Base-by-base conservation (phyloP, 2,113 vertebrate genomes). In the Orcinus orca region DNA sequence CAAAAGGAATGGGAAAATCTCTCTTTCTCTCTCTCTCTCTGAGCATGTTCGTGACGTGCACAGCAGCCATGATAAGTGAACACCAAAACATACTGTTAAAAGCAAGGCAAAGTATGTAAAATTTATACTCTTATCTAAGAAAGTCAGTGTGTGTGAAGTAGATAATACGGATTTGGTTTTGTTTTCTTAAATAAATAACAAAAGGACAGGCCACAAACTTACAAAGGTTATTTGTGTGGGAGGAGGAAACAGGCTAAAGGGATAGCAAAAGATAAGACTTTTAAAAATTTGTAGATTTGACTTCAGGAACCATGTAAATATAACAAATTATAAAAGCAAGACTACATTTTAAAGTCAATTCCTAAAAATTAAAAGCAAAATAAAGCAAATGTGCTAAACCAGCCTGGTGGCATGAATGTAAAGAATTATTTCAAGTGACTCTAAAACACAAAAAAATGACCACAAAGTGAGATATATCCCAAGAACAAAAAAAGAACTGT, bases 301-400 rank as follows among this genome's bases (percentile, higher is more conserved):
- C 47, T 80, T 95, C 47, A 44, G 36, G 41, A 86, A 93, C 11
- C 17, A 12, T 26, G 38, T 85, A 84, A 91, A 81, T 63, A 89
- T 41, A 13, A 81, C 4, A 25, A 29, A 86, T 33, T 62, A 76
- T 44, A 70, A 76, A 82, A 77, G 25, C 23, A 50, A 90, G 60
- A 73, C 41, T 67, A 58, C 84, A 90, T 31, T 80, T 93, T 68
- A 88, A 95, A 81, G 74, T 87, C 20, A 81, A 93, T 26, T 25
- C 53, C 86, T 82, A 68, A 88, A 84, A 70, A 60, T 26, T 58
- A 38, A 36, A 82, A 83, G 26, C 11, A 88, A 83, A 79, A 88
- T 33, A 13, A 88, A 88, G 8, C 20, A 80, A 92, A 95, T 33
- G n/a, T 58, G 73, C 20, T 41, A 76, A 90, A 70, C 62, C 58